A percentile compares a stretch with the other conserved stretches of the same genome.
phyloP scores from a whole-genome alignment of 2,797 vertebrate genomes.

The Enteromius unitaeniatus region DNA sequence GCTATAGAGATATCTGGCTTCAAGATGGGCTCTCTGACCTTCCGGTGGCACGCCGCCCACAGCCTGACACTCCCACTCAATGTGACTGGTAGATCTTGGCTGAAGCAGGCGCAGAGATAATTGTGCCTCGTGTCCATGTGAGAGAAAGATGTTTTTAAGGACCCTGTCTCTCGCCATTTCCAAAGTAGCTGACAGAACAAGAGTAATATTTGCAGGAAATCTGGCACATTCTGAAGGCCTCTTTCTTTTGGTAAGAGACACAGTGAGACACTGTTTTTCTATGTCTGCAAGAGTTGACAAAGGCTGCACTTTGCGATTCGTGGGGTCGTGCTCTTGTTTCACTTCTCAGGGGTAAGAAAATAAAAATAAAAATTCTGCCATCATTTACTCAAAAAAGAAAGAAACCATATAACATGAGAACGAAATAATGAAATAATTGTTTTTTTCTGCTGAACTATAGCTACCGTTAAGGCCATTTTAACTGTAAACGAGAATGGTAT shows the following conservation, averaged over 20 bases:
- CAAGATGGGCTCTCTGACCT: conserved; percentile 83
- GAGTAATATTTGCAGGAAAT: conserved; percentile 74
- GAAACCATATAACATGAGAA: background rate
- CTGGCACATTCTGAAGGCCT: conserved; percentile 76
- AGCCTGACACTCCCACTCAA: conserved; percentile 77
- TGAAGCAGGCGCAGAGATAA: conserved; percentile 77
- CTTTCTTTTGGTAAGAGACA: conserved; percentile 74
- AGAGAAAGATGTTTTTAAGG: conserved; percentile 80
- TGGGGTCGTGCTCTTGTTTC: conserved; percentile 43
- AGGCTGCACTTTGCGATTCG: conserved; percentile 34
- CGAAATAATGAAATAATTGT: background rate
- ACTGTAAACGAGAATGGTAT: conserved; percentile 1
- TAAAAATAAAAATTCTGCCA: background rate
- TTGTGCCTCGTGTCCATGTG: conserved; percentile 80
- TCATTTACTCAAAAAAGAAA: background rate
- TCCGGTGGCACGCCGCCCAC: conserved; percentile 80
- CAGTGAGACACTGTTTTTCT: conserved; percentile 78
- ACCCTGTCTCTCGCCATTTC: conserved; percentile 79
- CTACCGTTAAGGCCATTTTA: background rate
- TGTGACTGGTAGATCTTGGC: conserved; percentile 78
- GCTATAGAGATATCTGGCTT: conserved; percentile 77
- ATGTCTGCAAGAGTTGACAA: conserved; percentile 70
- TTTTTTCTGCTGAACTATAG: background rate
- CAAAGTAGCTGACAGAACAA: conserved; percentile 76
- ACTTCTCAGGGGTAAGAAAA: conserved; percentile 55